Conservation (phyloP, 2,797 vertebrate species). For the Sebastolobus alascanus region DNA sequence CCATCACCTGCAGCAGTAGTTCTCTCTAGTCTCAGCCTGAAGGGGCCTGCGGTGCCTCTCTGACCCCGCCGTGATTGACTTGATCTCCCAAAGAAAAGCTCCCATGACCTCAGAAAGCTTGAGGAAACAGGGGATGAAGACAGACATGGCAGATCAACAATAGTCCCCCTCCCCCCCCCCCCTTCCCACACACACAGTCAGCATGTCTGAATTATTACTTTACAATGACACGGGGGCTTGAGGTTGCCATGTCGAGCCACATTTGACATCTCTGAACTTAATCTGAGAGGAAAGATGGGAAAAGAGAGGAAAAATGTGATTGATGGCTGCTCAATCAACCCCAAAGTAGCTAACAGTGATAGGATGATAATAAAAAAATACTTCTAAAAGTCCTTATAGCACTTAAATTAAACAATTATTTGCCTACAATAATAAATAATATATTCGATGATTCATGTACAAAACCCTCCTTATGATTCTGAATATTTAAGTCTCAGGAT, state of each 20-base stretch:
- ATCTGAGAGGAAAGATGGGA: background rate
- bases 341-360: background rate
- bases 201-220: conserved; percentile 48
- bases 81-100: conserved; percentile 59
- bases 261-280: conserved; percentile 24
- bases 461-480: background rate
- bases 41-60: conserved; percentile 23
- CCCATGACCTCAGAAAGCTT: conserved; percentile 57
- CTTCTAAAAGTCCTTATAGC: background rate
- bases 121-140: conserved; percentile 65
- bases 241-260: conserved; percentile 6
- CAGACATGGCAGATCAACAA: conserved; percentile 56
- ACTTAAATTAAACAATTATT: background rate
- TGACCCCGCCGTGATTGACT: conserved; percentile 67
- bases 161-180: background rate
- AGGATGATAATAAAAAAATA: background rate
- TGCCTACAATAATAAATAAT: background rate
- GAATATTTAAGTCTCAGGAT: background rate
- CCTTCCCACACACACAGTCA: conserved; percentile 12
- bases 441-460: background rate
- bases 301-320: background rate
- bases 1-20: conserved; percentile 33
- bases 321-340: background rate
- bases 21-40: conserved; percentile 12
- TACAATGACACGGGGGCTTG: conserved; percentile 34